Evolutionary conservation across 2,888 invertebrate genomes (phyloP).

Genomic region (Mayetiola destructor): DNA sequence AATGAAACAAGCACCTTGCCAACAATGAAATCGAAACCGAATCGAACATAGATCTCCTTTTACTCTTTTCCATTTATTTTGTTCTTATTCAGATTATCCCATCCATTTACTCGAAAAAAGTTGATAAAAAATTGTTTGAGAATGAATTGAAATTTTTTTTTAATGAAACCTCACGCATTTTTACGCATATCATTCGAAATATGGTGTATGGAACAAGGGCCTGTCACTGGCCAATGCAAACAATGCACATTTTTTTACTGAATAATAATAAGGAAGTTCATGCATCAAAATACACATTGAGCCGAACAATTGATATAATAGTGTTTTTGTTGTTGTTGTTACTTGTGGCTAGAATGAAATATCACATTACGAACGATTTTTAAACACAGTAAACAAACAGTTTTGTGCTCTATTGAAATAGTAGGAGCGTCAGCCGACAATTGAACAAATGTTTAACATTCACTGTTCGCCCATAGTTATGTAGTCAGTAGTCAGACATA

Average conservation of each 20-base stretch:
- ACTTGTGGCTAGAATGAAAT: not conserved
- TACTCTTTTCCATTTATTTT: not conserved
- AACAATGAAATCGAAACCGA: constrained; percentile 8
- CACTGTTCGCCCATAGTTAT: too few relatives aligned
- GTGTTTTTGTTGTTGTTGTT: too few relatives aligned
- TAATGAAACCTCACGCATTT: constrained; percentile 4
- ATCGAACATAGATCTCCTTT: not conserved
- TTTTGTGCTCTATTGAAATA: too few relatives aligned
- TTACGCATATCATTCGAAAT: not conserved
- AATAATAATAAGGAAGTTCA: constrained; percentile 13
- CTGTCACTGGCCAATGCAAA: not conserved
- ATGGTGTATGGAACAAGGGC: not conserved
- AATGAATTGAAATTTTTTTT: not conserved
- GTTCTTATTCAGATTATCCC: too few relatives aligned
- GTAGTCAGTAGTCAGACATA: too few relatives aligned
- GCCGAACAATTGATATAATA: too few relatives aligned
- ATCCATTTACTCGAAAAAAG: too few relatives aligned
- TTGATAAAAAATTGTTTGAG: too few relatives aligned
- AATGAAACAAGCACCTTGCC: not conserved
- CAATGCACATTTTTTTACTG: not conserved
- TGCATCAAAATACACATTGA: not conserved
- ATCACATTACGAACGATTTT: not conserved
- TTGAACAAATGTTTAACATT: too few relatives aligned
- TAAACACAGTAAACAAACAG: not conserved
- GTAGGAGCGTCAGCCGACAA: too few relatives aligned